Percentiles rank a stretch among this genome's conserved stretches.
phyloP scores from a whole-genome alignment of 2,113 vertebrate genomes.

The Zootoca vivipara region DNA sequence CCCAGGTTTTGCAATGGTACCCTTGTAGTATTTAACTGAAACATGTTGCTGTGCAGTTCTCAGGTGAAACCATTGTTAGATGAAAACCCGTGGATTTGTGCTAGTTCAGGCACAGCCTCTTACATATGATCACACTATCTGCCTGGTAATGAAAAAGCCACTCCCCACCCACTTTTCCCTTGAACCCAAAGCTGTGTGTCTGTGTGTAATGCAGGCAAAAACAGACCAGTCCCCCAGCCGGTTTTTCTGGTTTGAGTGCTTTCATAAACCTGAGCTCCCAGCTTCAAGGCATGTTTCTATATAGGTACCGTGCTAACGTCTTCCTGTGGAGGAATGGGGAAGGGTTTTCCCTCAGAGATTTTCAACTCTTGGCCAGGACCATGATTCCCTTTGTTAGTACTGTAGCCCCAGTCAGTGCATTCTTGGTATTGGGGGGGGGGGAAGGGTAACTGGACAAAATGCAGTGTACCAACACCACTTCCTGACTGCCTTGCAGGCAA shows the following conservation, averaged over 20 bases:
- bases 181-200: background rate
- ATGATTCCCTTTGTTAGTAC: background rate
- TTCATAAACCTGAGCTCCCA: background rate
- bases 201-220: constrained; percentile 14
- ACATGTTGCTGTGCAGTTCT: background rate
- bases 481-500: background rate
- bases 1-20: background rate
- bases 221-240: background rate
- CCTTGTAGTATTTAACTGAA: background rate
- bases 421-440: background rate
- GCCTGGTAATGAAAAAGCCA: background rate
- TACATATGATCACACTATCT: background rate
- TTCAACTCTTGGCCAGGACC: too few relatives aligned
- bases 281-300: constrained; percentile 36
- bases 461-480: background rate
- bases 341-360: background rate
- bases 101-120: background rate
- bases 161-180: background rate
- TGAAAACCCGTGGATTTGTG: background rate
- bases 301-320: constrained; percentile 51
- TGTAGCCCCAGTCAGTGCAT: background rate
- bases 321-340: constrained; percentile 8
- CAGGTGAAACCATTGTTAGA: background rate
- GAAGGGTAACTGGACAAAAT: background rate
- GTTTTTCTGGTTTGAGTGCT: background rate